Evolutionary conservation across 2,888 invertebrate species (phyloP).

Genomic region (Loripinus fragilis): DNA sequence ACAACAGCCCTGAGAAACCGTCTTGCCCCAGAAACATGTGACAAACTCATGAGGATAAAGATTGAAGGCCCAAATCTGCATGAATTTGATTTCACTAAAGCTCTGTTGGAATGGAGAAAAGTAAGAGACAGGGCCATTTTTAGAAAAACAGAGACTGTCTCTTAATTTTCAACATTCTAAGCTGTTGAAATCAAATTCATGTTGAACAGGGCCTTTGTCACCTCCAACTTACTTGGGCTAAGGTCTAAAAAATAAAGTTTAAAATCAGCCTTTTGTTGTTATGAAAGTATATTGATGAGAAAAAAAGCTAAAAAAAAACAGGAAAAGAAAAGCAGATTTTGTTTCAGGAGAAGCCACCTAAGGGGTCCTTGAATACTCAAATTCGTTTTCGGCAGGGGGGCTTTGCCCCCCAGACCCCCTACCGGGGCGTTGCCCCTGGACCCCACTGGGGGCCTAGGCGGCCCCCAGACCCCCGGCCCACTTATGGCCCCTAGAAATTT

Average conservation of each 20-base stretch:
- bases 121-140: not conserved
- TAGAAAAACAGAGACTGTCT: not conserved
- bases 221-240: too few species aligned
- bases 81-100: constrained; percentile 35
- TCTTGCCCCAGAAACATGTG: constrained; percentile 17
- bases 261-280: not conserved
- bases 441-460: too few species aligned
- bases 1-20: constrained; percentile 36
- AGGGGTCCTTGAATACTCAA: not conserved
- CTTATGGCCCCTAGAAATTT: not conserved
- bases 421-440: too few species aligned
- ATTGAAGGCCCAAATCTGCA: constrained; percentile 25
- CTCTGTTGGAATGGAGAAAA: constrained; percentile 31
- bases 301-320: too few species aligned
- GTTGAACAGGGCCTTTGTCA: too few species aligned
- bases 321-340: not conserved
- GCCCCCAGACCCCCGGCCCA: too few species aligned
- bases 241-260: not conserved
- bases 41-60: constrained; percentile 37
- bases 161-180: too few species aligned
- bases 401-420: too few species aligned
- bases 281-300: not conserved
- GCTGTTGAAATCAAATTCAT: too few species aligned
- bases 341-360: not conserved
- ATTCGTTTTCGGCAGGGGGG: not conserved